phyloP scores from a whole-genome alignment of 2,797 vertebrate species.

The Rhinogobio ventralis region DNA sequence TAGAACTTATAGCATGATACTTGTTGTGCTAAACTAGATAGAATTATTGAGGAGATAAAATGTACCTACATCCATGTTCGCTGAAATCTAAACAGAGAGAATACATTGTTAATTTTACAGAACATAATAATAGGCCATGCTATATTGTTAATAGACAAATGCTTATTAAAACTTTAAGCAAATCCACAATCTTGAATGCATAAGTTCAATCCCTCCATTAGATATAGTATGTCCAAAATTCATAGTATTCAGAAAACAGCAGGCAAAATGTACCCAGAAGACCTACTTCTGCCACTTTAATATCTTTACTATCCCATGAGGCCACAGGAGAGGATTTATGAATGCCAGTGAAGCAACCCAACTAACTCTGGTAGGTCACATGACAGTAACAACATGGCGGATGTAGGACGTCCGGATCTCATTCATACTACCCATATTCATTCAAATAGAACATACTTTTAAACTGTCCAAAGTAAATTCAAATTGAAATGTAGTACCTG shows the following conservation, averaged over 20 bases:
- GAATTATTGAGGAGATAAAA: constrained; percentile 8
- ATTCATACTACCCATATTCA: background rate
- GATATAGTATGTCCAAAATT: background rate
- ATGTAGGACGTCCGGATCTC: background rate
- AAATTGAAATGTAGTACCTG: background rate
- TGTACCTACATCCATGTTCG: constrained; percentile 61
- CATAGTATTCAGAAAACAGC: background rate
- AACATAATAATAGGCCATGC: background rate
- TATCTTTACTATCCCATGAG: background rate
- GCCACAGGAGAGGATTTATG: background rate
- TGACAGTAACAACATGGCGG: background rate
- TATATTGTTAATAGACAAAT: background rate
- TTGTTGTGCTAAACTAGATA: background rate
- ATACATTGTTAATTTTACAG: constrained; percentile 18
- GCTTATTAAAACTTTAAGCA: background rate
- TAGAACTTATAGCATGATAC: background rate
- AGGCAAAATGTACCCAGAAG: background rate
- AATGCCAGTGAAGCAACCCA: background rate
- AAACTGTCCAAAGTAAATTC: too few species aligned
- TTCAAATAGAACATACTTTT: too few species aligned
- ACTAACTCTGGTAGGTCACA: background rate
- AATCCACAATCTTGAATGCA: background rate
- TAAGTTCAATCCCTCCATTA: background rate
- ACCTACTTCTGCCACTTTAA: background rate
- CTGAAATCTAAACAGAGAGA: constrained; percentile 49